Base-by-base conservation (phyloP, 2,113 vertebrate genomes). In the Corapipo altera region DNA sequence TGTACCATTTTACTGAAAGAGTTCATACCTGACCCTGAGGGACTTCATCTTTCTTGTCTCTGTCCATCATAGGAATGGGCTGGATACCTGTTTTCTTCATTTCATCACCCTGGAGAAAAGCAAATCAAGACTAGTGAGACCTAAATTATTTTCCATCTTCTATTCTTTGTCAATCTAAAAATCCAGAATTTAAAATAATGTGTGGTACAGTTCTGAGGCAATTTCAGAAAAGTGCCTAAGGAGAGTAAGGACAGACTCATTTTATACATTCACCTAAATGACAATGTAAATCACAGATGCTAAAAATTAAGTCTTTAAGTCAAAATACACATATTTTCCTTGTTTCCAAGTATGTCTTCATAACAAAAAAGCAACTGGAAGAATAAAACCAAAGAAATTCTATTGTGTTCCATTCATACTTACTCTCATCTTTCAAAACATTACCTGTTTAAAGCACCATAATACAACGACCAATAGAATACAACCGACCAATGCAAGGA, bases 11-110 rank as follows among this genome's bases (percentile, higher is more conserved):
- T 58, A 20, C 28, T 20, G n/a, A 52, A 5, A 37, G 11, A n/a
- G 22, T 55, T 51, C 93, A 23, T 98, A 99, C 99, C 98, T 99
- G 99, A 82, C 99, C 99, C 97, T 99, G 99, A 28, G 99, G 99
- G 91, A 99, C 98, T 96, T 99, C 99, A 49, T 99, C 98, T 91
- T 98, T 98, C 95, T 99, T 99, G 95, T 99, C 99, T 97, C 99
- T 97, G 98, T 99, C 99, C 99, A 99, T 99, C 99, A 99, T 99
- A 5, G 99, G 98, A 55, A 99, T 99, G 7, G 99, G 99, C 35
- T 99, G 99, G 76, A 99, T 98, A 58, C 99, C 99, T n/a, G 99
- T 97, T 97, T 99, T 99, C 97, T 99, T 99, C 99, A 99, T 99
- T 95, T 99, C 99, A 92, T 99, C 99, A 1, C 99, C 99, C 99